These are phyloP conservation scores for Cerceris rybyensis DNA, from an alignment of 2,888 invertebrate genomes.

Conservation along the genomic window DNA sequence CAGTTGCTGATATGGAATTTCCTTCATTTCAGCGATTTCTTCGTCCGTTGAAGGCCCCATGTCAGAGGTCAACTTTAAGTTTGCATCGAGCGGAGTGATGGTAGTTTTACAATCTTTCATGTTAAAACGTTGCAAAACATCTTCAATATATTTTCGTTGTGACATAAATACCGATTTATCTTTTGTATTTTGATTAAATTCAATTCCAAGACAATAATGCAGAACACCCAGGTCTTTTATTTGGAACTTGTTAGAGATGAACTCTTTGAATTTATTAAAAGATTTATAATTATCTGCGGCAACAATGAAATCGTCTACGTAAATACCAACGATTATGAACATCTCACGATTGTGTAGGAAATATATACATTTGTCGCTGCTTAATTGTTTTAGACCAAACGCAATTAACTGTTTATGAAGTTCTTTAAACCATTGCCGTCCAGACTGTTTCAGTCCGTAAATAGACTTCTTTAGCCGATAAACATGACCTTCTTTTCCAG, in stretches of 20 bases:
- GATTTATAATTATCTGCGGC: not conserved
- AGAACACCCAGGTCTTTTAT: constrained; percentile 14
- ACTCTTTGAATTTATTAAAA: constrained; percentile 3
- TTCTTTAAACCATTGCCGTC: constrained; percentile 5
- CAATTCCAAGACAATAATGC: constrained; percentile 21
- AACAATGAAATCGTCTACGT: constrained; percentile 19
- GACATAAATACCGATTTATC: not conserved
- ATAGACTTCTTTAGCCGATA: not conserved
- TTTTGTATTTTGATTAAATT: constrained; percentile 7
- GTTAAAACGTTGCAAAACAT: not conserved
- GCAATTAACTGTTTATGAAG: not conserved
- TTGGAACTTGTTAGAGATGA: not conserved
- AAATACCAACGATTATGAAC: not conserved
- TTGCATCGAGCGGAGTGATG: constrained; percentile 6
- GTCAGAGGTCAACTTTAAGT: constrained; percentile 1
- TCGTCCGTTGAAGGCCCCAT: not conserved
- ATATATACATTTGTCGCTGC: not conserved
- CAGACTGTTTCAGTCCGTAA: constrained; percentile 9
- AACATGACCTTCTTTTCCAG: not conserved
- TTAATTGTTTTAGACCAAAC: not conserved
- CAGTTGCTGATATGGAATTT: not conserved
- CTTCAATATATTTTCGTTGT: constrained; percentile 5
- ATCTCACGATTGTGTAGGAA: not conserved
- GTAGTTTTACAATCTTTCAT: constrained; percentile 4
- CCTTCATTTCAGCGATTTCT: not conserved